Conservation (phyloP, 2,888 invertebrate genomes). For the Euphydryas editha region DNA sequence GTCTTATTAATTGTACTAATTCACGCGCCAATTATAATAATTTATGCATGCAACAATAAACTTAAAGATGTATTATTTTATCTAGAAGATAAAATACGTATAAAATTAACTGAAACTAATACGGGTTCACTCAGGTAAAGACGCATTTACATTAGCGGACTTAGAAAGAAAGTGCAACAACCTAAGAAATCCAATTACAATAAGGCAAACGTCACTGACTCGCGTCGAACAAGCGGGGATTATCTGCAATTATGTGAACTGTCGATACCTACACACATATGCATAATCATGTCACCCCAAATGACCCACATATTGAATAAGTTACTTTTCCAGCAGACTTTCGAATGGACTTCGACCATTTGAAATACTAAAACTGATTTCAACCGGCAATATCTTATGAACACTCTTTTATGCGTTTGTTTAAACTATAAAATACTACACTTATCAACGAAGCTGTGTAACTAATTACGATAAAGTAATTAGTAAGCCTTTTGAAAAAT, state of each 20-base stretch:
- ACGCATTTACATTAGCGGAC: background rate
- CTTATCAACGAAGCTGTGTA: no score
- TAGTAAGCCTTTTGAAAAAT: background rate
- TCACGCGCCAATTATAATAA: conserved; percentile 1
- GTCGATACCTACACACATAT: conserved; percentile 10
- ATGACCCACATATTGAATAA: conserved; percentile 35
- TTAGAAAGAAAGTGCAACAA: conserved; percentile 52
- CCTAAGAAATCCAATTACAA: conserved; percentile 66
- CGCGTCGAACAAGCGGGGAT: conserved; percentile 56
- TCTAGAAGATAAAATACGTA: background rate
- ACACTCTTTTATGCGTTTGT: background rate
- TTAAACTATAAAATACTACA: background rate
- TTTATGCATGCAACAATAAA: conserved; percentile 3
- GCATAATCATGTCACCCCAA: conserved; percentile 35
- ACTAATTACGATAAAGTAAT: background rate
- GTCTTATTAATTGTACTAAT: background rate
- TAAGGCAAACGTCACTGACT: conserved; percentile 53
- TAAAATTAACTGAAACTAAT: conserved; percentile 1
- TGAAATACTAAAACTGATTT: background rate
- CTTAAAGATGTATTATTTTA: background rate
- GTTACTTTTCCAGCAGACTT: background rate
- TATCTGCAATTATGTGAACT: conserved; percentile 42
- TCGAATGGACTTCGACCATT: conserved; percentile 14
- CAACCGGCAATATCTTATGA: background rate
- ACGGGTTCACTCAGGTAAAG: background rate